phyloP scores from a whole-genome alignment of 1,140 invertebrate species.

The Drosophila parvula region DNA sequence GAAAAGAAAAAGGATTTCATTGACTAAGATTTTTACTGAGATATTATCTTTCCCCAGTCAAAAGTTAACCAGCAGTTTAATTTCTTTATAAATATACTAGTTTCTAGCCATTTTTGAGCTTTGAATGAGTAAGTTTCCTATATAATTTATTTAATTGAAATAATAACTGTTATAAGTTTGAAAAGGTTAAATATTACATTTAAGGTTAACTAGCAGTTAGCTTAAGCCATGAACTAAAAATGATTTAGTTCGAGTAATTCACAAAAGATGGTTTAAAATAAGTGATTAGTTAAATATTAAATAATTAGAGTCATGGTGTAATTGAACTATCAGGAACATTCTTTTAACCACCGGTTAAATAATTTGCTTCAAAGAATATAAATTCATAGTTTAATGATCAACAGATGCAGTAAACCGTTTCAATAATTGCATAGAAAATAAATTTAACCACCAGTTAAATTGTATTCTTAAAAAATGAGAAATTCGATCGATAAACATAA shows the following conservation, averaged over 20 bases:
- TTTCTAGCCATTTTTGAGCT: too few species aligned
- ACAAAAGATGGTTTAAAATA: background rate
- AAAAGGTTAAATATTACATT: too few species aligned
- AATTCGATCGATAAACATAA: background rate
- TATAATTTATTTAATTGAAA: too few species aligned
- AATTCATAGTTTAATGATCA: too few species aligned
- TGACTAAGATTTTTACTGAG: background rate
- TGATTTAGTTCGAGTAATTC: background rate
- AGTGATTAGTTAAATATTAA: background rate
- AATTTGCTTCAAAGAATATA: background rate
- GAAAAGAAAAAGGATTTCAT: background rate
- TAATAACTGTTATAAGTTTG: too few species aligned
- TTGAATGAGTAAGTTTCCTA: too few species aligned
- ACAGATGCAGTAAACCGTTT: too few species aligned
- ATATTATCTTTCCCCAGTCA: too few species aligned
- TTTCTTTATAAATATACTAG: background rate
- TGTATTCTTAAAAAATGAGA: too few species aligned
- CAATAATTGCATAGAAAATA: too few species aligned
- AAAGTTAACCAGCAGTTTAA: background rate
- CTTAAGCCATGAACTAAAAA: too few species aligned
- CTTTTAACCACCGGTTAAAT: background rate
- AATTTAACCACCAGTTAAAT: background rate
- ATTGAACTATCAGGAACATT: background rate
- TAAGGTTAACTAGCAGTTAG: too few species aligned
- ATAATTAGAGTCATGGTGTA: background rate